Evolutionary conservation across 2,797 vertebrate genomes (phyloP), one percentile per base, ranked within the genome.

Genomic region (Karalla daura): DNA sequence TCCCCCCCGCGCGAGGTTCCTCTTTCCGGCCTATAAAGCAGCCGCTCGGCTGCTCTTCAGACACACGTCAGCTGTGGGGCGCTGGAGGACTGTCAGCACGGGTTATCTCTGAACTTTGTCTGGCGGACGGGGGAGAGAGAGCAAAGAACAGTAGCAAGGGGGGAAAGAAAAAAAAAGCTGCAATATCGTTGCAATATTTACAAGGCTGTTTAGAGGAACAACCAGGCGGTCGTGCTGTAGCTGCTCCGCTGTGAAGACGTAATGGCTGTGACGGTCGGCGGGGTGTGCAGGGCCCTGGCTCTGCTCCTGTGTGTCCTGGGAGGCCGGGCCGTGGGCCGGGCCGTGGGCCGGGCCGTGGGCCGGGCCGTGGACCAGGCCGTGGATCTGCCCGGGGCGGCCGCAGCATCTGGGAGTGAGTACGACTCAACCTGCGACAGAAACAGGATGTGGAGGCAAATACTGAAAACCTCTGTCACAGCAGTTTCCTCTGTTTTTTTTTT

Each of bases 351-450:
- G n/a, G n/a, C n/a, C n/a, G n/a, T n/a, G n/a, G n/a, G n/a, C n/a
- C n/a, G n/a, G n/a, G n/a, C n/a, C n/a, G n/a, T n/a, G n/a, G n/a
- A n/a, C n/a, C n/a, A 54, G 9, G 61, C 80, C 0, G 4, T 88
- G 52, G 74, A 89, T 14, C 74, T 88, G 21, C 79, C 84, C 41
- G 86, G 54, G 49, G 70, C 63, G 0, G 23, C 43, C 1, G 6
- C 49, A 37, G 40, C 44, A 33, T 63, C 77, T 54, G 52, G 28
- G 7, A 50, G 90, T 89, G 58, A 91, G 85, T 87, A 65, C n/a
- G n/a, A n/a, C n/a, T 25, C 12, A 41, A 3, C 9, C 47, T 40
- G 8, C n/a, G n/a, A n/a, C n/a, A n/a, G n/a, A n/a, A n/a, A n/a
- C n/a, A n/a, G n/a, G n/a, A n/a, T n/a, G n/a, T n/a, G n/a, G n/a